These are phyloP conservation scores for Cossypha caffra DNA, from an alignment of 2,797 vertebrate species.

Conservation along the genomic window DNA sequence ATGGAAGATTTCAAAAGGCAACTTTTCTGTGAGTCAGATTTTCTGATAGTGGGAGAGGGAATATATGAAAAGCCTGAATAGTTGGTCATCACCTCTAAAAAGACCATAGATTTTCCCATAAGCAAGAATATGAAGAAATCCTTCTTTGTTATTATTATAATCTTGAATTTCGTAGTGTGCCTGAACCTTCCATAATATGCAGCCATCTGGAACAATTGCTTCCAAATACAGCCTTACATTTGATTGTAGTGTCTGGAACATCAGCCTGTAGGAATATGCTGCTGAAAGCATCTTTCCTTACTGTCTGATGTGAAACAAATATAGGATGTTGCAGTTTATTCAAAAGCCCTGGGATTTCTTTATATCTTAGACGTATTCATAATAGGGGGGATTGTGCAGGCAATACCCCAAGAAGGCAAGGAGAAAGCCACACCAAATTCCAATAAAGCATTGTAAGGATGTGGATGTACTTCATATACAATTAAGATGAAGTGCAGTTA, in stretches of 20 bases:
- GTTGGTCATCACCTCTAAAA: slow-evolving; percentile 32
- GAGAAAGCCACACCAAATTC: not conserved
- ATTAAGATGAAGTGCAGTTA: slow-evolving; percentile 57
- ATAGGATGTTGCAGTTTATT: slow-evolving; percentile 44
- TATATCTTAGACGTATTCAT: not conserved
- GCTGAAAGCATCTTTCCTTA: slow-evolving; percentile 62
- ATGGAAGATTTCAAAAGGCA: not conserved
- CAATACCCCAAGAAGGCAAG: not conserved
- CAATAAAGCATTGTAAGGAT: not conserved
- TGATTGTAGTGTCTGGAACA: slow-evolving; percentile 63
- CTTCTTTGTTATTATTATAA: not conserved
- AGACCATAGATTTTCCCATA: not conserved
- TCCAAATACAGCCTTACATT: slow-evolving; percentile 37
- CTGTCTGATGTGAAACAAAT: slow-evolving; percentile 56
- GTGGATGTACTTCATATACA: not conserved
- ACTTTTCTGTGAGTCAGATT: not conserved
- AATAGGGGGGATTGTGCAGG: not conserved
- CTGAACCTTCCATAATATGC: slow-evolving; percentile 28
- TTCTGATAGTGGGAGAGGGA: not conserved
- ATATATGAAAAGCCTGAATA: slow-evolving; percentile 10
- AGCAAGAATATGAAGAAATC: slow-evolving; percentile 38
- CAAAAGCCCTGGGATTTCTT: slow-evolving; percentile 5
- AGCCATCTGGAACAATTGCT: slow-evolving; percentile 37
- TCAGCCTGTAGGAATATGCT: slow-evolving; percentile 36
- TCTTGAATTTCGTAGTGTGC: slow-evolving; percentile 2